phyloP scores from a whole-genome alignment of 2,888 invertebrate species.

The Lamellibrachia satsuma region DNA sequence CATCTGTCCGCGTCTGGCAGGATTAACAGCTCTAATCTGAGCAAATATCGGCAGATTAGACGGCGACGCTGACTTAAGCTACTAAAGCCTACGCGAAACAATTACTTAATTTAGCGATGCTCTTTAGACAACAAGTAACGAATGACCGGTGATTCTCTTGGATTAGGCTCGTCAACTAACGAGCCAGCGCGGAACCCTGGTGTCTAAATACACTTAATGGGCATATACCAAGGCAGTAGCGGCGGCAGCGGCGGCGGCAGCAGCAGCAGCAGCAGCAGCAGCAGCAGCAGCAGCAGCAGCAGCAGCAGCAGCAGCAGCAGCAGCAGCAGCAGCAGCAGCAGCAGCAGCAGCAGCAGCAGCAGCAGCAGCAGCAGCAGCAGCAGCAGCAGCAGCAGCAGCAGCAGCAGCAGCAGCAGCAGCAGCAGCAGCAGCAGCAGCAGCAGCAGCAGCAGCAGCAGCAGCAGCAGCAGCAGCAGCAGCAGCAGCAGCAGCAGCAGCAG shows the following conservation, averaged over 20 bases:
- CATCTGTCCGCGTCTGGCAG: not conserved
- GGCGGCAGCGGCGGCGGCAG: not conserved
- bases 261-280: constrained; percentile 13
- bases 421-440: constrained; percentile 24
- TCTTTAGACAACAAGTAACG: not conserved
- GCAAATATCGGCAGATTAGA: not conserved
- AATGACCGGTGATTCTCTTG: not conserved
- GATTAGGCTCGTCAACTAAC: not conserved
- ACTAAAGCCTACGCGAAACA: not conserved
- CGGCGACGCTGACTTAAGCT: not conserved
- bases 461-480: constrained; percentile 24
- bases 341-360: constrained; percentile 24
- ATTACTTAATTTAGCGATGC: constrained; percentile 3
- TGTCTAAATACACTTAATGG: not conserved
- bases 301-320: constrained; percentile 24
- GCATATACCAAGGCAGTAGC: not conserved
- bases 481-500: constrained; percentile 24
- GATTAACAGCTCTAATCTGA: not conserved
- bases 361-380: constrained; percentile 24
- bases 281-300: constrained; percentile 22
- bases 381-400: constrained; percentile 23
- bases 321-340: constrained; percentile 21
- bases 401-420: constrained; percentile 24
- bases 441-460: constrained; percentile 23
- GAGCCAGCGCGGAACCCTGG: not conserved